phyloP scores from a whole-genome alignment of 2,797 vertebrate genomes.

The Balearica regulorum region DNA sequence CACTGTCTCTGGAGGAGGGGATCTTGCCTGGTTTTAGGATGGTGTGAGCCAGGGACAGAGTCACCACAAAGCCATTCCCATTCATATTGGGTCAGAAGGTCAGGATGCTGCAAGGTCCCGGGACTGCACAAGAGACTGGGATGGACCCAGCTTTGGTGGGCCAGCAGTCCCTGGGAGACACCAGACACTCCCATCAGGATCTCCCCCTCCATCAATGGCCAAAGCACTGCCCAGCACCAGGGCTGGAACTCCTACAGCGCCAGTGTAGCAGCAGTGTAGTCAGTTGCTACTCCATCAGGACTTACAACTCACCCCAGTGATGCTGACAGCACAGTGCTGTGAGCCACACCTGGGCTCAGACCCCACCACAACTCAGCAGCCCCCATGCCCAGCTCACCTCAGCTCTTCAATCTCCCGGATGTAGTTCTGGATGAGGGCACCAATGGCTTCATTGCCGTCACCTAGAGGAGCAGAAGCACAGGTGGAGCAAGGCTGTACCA shows the following conservation, averaged over 20 bases:
- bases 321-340: fast-evolving
- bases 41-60: background rate
- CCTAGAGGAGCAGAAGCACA: conserved; percentile 66
- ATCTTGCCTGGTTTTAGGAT: background rate
- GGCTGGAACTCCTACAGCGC: background rate
- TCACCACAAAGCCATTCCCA: background rate
- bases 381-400: conserved; percentile 70
- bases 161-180: background rate
- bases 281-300: background rate
- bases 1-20: fast-evolving
- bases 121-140: fast-evolving
- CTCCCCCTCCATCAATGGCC: background rate
- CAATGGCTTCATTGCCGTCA: conserved; percentile 90
- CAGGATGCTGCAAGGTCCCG: background rate
- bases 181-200: background rate
- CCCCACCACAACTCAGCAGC: fast-evolving
- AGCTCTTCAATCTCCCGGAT: conserved; percentile 95
- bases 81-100: background rate
- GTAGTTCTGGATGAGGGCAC: conserved; percentile 92
- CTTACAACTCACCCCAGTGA: background rate
- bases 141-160: background rate
- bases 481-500: fast-evolving
- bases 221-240: background rate
- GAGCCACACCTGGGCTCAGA: background rate
- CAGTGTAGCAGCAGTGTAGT: background rate